phyloP scores from a whole-genome alignment of 2,888 invertebrate species.

The Oligia latruncula region DNA sequence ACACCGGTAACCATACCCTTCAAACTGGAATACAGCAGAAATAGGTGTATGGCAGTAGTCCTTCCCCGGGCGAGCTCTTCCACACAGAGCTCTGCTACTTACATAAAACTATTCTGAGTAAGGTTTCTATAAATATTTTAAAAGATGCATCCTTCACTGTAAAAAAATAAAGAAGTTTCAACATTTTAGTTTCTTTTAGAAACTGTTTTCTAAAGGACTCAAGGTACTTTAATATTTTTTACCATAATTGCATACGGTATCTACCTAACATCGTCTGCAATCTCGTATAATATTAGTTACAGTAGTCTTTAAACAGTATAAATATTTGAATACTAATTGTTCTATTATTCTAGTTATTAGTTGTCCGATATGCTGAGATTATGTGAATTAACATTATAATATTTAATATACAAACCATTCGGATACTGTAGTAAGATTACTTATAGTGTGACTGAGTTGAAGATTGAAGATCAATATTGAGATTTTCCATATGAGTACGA shows the following conservation, averaged over 20 bases:
- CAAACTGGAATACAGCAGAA: background rate
- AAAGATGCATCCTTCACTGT: background rate
- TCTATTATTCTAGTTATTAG: conserved; percentile 47
- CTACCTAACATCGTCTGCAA: conserved; percentile 27
- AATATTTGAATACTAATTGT: conserved; percentile 65
- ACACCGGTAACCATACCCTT: background rate
- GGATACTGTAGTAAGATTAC: background rate
- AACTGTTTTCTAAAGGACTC: background rate
- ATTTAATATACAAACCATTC: background rate
- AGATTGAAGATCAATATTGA: background rate
- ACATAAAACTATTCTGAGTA: background rate
- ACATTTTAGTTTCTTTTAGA: background rate
- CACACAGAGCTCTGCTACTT: background rate
- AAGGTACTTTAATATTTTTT: background rate
- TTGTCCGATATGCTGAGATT: conserved; percentile 67
- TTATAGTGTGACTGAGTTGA: background rate
- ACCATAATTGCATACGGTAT: conserved; percentile 52
- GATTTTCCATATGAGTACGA: background rate
- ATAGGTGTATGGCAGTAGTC: background rate
- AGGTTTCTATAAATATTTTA: background rate
- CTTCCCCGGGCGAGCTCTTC: background rate
- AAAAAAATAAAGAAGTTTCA: background rate
- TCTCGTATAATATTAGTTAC: conserved; percentile 46
- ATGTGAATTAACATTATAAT: conserved; percentile 42
- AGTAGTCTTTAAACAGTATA: conserved; percentile 62